Evolutionary conservation across 1,140 invertebrate genomes (phyloP).

Genomic region (Drosophila pruinosa): DNA sequence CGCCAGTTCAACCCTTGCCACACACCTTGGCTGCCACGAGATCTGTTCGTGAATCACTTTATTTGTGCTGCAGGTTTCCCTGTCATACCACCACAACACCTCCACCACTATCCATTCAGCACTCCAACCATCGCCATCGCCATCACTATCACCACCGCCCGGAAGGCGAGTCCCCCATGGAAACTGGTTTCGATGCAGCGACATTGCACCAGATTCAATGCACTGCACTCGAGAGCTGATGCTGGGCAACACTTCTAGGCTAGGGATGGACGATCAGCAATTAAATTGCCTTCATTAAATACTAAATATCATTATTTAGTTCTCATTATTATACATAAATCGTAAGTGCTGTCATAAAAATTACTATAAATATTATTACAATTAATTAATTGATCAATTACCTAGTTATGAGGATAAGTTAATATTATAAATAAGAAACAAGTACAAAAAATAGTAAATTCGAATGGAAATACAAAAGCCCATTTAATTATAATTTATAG

Average conservation of each 20-base stretch:
- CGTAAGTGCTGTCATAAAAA: neutral
- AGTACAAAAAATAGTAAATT: neutral
- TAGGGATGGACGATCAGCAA: constrained; percentile 45
- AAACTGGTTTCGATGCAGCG: constrained; percentile 74
- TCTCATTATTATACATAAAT: neutral
- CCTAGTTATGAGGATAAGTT: too few species aligned
- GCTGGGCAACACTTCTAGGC: constrained; percentile 46
- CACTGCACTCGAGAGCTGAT: constrained; percentile 32
- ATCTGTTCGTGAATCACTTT: constrained; percentile 77
- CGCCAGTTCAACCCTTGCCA: constrained; percentile 27
- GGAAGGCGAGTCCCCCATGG: constrained; percentile 55
- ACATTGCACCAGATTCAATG: constrained; percentile 77
- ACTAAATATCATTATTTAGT: neutral
- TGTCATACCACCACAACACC: constrained; percentile 35
- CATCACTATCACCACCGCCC: constrained; percentile 28
- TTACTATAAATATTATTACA: neutral
- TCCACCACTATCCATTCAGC: neutral
- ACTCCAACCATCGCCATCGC: too few species aligned
- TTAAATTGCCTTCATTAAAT: constrained; percentile 1
- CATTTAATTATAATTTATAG: too few species aligned
- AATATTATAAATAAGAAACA: neutral
- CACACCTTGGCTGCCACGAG: constrained; percentile 20
- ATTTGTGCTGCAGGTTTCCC: constrained; percentile 60
- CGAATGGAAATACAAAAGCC: neutral
- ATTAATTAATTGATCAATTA: neutral